These are phyloP conservation scores for Drosophila triauraria DNA, from an alignment of 1,140 invertebrate genomes.

Conservation along the genomic window DNA sequence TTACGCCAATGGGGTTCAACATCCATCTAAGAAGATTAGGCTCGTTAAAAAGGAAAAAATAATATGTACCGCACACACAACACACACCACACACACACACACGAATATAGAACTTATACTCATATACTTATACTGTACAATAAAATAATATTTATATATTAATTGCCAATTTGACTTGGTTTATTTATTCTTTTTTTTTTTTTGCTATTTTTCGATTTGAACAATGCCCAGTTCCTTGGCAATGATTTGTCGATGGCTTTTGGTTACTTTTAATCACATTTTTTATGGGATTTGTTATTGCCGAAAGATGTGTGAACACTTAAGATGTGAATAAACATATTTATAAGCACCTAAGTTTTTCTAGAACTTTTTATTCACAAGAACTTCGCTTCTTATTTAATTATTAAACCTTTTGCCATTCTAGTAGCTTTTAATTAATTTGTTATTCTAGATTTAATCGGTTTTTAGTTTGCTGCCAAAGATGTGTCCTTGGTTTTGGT, in stretches of 20 bases:
- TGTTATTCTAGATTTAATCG: too few relatives aligned
- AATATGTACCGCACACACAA: conserved; percentile 38
- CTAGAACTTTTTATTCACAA: too few relatives aligned
- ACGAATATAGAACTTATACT: conserved; percentile 23
- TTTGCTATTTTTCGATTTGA: neutral
- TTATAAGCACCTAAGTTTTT: too few relatives aligned
- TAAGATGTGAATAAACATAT: neutral
- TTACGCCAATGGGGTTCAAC: conserved; percentile 77
- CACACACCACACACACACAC: conserved; percentile 24
- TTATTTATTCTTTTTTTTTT: conserved; percentile 17
- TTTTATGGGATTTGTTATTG: neutral
- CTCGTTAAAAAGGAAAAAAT: conserved; percentile 33
- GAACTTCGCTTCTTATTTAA: too few relatives aligned
- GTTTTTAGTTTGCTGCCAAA: too few relatives aligned
- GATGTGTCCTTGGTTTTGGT: too few relatives aligned
- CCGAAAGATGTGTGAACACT: neutral
- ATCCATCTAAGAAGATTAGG: conserved; percentile 78
- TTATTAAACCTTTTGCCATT: too few relatives aligned
- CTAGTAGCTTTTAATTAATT: too few relatives aligned
- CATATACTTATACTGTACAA: conserved; percentile 47
- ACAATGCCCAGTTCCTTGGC: neutral
- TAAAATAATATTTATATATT: conserved; percentile 57
- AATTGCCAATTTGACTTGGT: conserved; percentile 61
- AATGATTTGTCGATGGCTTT: conserved; percentile 12
- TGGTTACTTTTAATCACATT: neutral